Evolutionary conservation across 1,140 invertebrate species (phyloP).

Genomic region (Drosophila nebulosa): DNA sequence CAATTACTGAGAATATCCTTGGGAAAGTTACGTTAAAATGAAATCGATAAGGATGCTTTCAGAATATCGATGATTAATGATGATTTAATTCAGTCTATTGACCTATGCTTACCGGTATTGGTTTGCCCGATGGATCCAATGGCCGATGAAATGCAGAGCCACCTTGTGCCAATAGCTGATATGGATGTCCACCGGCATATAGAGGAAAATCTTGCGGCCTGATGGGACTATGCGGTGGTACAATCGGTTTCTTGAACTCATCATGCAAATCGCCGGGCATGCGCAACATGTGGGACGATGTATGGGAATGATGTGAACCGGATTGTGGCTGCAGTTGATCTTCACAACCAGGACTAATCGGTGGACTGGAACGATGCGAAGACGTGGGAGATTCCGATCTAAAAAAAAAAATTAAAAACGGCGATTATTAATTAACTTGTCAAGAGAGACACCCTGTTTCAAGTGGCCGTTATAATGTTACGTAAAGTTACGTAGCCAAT

Average conservation of each 20-base stretch:
- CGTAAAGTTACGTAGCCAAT: not conserved
- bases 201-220: conserved; percentile 77
- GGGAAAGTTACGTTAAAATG: too few relatives aligned
- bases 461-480: conserved; percentile 27
- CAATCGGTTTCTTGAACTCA: conserved; percentile 75
- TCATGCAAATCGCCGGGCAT: conserved; percentile 68
- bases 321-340: conserved; percentile 61
- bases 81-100: not conserved
- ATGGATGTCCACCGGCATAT: conserved; percentile 80
- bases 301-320: conserved; percentile 37
- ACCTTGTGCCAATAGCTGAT: conserved; percentile 73
- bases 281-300: conserved; percentile 50
- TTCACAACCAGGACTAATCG: conserved; percentile 80
- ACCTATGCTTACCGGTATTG: conserved; percentile 66
- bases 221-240: conserved; percentile 75
- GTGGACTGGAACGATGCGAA: conserved; percentile 80
- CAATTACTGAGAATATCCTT: too few relatives aligned
- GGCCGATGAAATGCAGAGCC: conserved; percentile 78
- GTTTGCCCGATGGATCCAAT: conserved; percentile 77
- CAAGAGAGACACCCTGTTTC: conserved; percentile 41
- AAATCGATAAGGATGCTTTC: too few relatives aligned
- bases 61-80: too few relatives aligned
- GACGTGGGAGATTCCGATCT: conserved; percentile 80
- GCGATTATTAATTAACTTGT: too few relatives aligned
- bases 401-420: not conserved